phyloP scores from a whole-genome alignment of 2,888 invertebrate species.

The Nebria brevicollis region DNA sequence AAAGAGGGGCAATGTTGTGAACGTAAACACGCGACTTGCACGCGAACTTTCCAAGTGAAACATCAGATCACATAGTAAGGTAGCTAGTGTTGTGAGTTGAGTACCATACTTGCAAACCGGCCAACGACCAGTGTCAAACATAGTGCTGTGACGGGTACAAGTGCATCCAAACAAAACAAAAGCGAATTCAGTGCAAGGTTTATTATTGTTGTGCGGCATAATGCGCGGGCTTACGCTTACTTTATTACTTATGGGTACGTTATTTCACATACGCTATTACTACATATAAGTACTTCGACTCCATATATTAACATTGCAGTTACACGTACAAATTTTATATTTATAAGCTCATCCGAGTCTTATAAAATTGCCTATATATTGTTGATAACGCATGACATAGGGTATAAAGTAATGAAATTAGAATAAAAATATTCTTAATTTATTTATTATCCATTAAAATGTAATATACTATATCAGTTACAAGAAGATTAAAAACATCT shows the following conservation, averaged over 20 bases:
- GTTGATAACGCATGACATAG: too few species aligned
- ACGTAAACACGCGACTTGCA: constrained; percentile 1
- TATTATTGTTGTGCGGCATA: background rate
- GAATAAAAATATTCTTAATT: too few species aligned
- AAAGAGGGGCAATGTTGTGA: background rate
- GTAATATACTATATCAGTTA: too few species aligned
- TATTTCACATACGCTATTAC: background rate
- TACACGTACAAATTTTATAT: too few species aligned
- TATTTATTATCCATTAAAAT: too few species aligned
- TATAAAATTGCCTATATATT: too few species aligned
- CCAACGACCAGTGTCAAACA: background rate
- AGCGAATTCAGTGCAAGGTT: background rate
- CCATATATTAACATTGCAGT: too few species aligned
- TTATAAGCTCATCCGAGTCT: too few species aligned
- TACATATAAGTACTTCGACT: too few species aligned
- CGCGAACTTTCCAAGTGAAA: constrained; percentile 1
- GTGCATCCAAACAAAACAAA: background rate
- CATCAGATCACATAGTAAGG: background rate
- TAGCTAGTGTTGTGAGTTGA: background rate
- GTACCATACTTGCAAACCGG: constrained; percentile 1
- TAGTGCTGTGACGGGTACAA: background rate
- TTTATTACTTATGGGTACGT: background rate
- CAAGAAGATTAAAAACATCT: too few species aligned
- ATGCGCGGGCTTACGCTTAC: background rate
- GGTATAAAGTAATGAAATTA: too few species aligned